Conservation (phyloP, 2,113 vertebrate species). For the Etia nguti region DNA sequence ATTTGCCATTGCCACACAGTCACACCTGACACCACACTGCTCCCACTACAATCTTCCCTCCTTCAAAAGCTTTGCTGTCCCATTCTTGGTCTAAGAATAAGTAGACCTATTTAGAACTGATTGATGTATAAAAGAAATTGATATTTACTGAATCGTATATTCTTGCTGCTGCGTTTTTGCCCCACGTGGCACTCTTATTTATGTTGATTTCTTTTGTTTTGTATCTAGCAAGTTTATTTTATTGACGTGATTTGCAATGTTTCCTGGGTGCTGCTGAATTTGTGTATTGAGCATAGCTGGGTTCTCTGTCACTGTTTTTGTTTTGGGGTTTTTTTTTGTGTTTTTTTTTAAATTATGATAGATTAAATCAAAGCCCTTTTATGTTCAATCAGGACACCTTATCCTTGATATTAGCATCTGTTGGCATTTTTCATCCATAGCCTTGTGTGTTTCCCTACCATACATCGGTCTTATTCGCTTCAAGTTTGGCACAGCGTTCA, state of each 20-base stretch:
- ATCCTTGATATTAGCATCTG: not conserved
- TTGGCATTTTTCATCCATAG: not conserved
- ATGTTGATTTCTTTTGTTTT: not conserved
- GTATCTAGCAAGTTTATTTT: not conserved
- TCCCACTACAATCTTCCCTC: not conserved
- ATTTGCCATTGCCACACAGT: not conserved
- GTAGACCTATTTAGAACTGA: not conserved
- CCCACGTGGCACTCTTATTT: not conserved
- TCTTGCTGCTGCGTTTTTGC: not conserved
- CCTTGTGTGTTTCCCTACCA: not conserved
- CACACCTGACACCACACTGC: not conserved
- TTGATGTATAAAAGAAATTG: not conserved
- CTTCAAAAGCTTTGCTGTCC: not conserved
- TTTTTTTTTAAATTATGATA: not conserved
- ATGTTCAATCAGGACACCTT: not conserved
- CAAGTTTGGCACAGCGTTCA: not conserved
- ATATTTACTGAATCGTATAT: not conserved
- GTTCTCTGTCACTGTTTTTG: not conserved
- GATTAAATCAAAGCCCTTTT: not conserved
- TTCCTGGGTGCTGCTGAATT: not conserved
- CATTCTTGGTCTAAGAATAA: not conserved
- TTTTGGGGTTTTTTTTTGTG: no score
- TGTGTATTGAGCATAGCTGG: not conserved
- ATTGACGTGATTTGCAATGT: not conserved
- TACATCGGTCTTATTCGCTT: not conserved